Conservation (phyloP, 1,140 invertebrate genomes). For the Panagrolaimus sp. region DNA sequence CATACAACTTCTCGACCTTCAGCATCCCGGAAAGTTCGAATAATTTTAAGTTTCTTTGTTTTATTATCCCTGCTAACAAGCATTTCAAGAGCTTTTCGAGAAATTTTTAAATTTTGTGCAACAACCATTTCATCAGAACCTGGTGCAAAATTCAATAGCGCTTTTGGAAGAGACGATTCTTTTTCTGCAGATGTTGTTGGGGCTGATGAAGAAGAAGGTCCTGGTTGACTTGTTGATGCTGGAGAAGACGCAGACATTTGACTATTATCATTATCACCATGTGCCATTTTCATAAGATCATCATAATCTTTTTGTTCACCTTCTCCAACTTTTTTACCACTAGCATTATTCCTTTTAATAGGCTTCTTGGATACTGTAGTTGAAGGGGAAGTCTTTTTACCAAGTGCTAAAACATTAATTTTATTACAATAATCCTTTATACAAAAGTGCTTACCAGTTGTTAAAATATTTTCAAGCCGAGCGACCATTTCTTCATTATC, state of each 20-base stretch:
- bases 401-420: too few species aligned
- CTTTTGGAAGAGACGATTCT: not conserved
- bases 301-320: conserved; percentile 85
- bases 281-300: conserved; percentile 86
- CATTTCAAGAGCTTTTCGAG: not conserved
- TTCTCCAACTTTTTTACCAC: conserved; percentile 66
- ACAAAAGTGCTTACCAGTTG: conserved; percentile 60
- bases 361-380: too few species aligned
- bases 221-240: not conserved
- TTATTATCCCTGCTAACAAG: not conserved
- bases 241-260: too few species aligned
- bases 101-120: not conserved
- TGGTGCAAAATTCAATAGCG: not conserved
- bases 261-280: conserved; percentile 61
- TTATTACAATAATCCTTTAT: too few species aligned
- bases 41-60: conserved; percentile 78
- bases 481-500: conserved; percentile 90
- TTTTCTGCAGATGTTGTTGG: not conserved
- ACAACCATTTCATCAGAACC: not conserved
- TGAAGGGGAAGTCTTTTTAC: too few species aligned
- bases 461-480: conserved; percentile 94
- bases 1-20: conserved; percentile 71
- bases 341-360: conserved; percentile 21
- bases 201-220: not conserved
- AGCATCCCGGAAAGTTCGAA: conserved; percentile 75